Evolutionary conservation across 2,113 vertebrate genomes (phyloP).

Genomic region (Hyperopisus bebe): DNA sequence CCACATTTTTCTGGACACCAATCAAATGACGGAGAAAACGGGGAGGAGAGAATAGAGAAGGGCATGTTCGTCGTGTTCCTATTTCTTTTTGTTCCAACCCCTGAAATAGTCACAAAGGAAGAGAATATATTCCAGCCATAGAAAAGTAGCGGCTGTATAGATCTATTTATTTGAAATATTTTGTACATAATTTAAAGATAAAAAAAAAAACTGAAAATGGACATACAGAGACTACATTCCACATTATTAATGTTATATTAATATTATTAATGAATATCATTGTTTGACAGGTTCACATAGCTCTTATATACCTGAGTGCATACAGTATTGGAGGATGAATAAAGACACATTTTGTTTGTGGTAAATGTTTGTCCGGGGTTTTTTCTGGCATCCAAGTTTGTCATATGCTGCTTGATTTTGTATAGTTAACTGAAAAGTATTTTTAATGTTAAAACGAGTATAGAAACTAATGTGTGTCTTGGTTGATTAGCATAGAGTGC

Average conservation of each 20-base stretch:
- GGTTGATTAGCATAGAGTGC: not conserved
- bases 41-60: not conserved
- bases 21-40: not conserved
- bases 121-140: slow-evolving; percentile 36
- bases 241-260: slow-evolving; percentile 58
- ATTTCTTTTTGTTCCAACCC: slow-evolving; percentile 11
- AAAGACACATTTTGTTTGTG: slow-evolving; percentile 45
- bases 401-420: not conserved
- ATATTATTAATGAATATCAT: slow-evolving; percentile 57
- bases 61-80: not conserved
- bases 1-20: not conserved
- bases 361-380: not conserved
- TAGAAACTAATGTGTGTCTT: not conserved
- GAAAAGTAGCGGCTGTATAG: slow-evolving; percentile 29
- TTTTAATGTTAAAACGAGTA: not conserved
- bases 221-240: slow-evolving; percentile 57
- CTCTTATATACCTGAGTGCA: slow-evolving; percentile 52
- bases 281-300: slow-evolving; percentile 60
- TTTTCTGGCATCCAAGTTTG: not conserved
- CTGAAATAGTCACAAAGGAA: slow-evolving; percentile 35
- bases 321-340: slow-evolving; percentile 49
- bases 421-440: not conserved
- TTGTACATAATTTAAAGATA: slow-evolving; percentile 53
- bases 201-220: slow-evolving; percentile 33
- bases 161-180: slow-evolving; percentile 63